Evolutionary conservation across 2,888 invertebrate genomes (phyloP), one percentile per base, ranked within the genome.

Genomic region (Leuctra nigra): DNA sequence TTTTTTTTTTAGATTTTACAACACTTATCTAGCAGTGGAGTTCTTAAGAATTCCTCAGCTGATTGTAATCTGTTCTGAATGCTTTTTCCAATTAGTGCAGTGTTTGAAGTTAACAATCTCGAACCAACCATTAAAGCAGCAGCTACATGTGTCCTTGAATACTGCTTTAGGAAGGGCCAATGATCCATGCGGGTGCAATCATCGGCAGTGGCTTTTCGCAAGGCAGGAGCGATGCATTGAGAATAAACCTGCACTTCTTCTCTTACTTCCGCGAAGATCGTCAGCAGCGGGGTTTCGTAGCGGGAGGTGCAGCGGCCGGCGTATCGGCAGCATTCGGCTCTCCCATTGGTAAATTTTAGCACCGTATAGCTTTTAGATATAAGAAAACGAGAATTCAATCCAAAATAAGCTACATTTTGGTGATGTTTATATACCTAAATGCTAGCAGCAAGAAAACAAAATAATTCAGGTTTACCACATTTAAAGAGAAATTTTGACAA

Each of bases 121-220:
- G n/a, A n/a, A n/a, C n/a, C n/a, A n/a, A n/a, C n/a, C n/a, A n/a
- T n/a, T n/a, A n/a, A n/a, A n/a, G n/a, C n/a, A n/a, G n/a, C n/a
- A n/a, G n/a, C n/a, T n/a, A n/a, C n/a, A n/a, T n/a, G n/a, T n/a
- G n/a, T n/a, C n/a, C n/a, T n/a, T n/a, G n/a, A n/a, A n/a, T n/a
- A n/a, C 11, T 52, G 24, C 16, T 61, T 4, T 66, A 91, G 88
- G 95, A 96, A 88, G 98, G 98, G 0, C 98, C 98, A 1, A 99
- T 99, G 98, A 97, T 99, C 63, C 98, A 99, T 75, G 91, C 95
- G 35, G 99, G 99, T 1, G 91, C 97, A 1, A 93, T 96, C 1
- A 90, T 99, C 0, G 98, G 96, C 0, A 97, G 98, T 2, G 96
- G 97, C 7, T 86, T 99, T 62, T 96, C 96, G 0, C 98, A 99